Percentiles rank a stretch among this genome's conserved stretches.
phyloP scores from a whole-genome alignment of 2,797 vertebrate species.

The Onychomys arenicola region DNA sequence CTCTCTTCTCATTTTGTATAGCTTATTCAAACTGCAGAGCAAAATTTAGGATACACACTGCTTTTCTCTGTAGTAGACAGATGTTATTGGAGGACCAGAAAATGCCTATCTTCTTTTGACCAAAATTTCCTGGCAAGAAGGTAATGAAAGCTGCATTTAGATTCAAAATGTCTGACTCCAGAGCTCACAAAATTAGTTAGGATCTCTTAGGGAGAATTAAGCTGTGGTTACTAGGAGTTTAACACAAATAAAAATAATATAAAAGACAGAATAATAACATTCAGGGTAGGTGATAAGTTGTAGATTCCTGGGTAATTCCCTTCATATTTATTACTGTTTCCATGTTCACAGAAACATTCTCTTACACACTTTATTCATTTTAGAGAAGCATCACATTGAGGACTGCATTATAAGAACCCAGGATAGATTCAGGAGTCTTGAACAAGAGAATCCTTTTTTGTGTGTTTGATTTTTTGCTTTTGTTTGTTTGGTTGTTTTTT shows the following conservation, averaged over 20 bases:
- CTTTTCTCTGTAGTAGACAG: not conserved
- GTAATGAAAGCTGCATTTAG: not conserved
- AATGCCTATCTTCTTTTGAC: not conserved
- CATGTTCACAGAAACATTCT: not conserved
- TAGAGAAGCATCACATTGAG: not conserved
- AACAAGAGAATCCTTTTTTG: not conserved
- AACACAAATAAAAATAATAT: not conserved
- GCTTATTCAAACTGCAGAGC: not conserved
- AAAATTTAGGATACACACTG: not conserved
- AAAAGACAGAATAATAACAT: not conserved
- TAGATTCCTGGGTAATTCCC: not conserved
- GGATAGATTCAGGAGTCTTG: not conserved
- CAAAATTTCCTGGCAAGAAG: not conserved
- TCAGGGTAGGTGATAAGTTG: not conserved
- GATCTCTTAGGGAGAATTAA: constrained; percentile 1
- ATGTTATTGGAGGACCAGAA: not conserved
- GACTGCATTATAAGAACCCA: not conserved
- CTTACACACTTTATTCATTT: not conserved
- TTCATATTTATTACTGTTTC: not conserved
- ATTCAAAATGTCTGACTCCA: not conserved
- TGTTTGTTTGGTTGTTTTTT: no score
- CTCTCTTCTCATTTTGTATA: not conserved
- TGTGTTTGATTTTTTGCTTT: no score
- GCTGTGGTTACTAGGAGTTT: not conserved
- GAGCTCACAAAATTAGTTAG: not conserved